Percentiles rank a stretch among this genome's conserved stretches.
phyloP scores from a whole-genome alignment of 64 coral and sea anemone genomes.

The Porites lutea region DNA sequence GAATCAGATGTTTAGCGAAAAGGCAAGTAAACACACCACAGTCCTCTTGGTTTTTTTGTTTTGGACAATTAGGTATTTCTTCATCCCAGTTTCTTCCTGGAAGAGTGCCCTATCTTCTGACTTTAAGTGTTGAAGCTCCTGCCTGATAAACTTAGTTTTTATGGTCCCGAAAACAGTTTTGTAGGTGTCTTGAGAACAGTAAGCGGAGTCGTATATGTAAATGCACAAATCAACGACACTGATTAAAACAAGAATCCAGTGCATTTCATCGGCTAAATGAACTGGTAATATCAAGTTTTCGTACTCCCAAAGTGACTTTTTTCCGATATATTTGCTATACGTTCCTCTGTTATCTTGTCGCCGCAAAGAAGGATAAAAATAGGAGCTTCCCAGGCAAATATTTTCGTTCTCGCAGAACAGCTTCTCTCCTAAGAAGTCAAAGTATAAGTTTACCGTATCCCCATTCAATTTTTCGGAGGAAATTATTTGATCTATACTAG shows the following conservation, averaged over 20 bases:
- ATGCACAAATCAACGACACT: background rate
- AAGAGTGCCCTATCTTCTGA: background rate
- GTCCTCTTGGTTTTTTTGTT: slow-evolving; percentile 9
- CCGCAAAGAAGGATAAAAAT: slow-evolving; percentile 12
- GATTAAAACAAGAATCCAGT: slow-evolving; percentile 29
- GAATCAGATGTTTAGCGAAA: background rate
- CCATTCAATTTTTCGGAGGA: background rate
- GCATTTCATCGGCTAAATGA: background rate
- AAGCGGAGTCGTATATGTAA: slow-evolving; percentile 25
- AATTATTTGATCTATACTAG: too few species aligned
- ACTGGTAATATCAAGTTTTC: background rate
- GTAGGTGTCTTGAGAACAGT: background rate
- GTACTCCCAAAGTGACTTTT: background rate
- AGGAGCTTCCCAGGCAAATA: background rate
- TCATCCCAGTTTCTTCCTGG: slow-evolving; percentile 20
- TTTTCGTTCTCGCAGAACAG: background rate
- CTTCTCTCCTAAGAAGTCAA: background rate
- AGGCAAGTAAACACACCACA: slow-evolving; percentile 34
- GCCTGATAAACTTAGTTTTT: slow-evolving; percentile 10
- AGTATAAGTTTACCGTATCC: slow-evolving; percentile 42
- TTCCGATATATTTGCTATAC: background rate
- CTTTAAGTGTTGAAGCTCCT: background rate
- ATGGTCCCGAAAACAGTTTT: slow-evolving; percentile 24
- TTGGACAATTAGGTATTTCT: background rate
- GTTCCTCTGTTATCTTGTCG: background rate